These are phyloP conservation scores for Thryonomys swinderianus DNA, from an alignment of 2,113 vertebrate species.

Conservation along the genomic window DNA sequence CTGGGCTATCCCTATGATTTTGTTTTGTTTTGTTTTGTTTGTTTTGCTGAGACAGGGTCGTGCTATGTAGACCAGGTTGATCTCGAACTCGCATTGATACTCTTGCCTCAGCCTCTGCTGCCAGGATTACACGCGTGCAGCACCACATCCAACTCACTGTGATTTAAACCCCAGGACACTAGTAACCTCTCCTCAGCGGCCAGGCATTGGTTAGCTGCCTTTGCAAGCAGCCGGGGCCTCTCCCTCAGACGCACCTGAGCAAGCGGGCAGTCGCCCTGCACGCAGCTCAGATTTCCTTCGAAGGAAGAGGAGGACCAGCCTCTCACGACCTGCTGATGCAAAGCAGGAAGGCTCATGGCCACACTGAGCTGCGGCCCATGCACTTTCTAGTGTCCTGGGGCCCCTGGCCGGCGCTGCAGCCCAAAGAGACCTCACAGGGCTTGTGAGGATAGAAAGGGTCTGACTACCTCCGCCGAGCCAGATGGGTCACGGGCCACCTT, in stretches of 20 bases:
- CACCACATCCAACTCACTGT: not conserved
- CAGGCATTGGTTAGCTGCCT: not conserved
- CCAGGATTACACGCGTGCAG: not conserved
- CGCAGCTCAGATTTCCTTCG: not conserved
- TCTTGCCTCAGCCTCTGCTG: not conserved
- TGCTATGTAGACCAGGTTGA: not conserved
- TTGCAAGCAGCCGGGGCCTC: not conserved
- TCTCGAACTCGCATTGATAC: not conserved
- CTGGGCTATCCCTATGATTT: not conserved
- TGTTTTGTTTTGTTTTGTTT: not conserved
- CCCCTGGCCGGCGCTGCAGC: not conserved
- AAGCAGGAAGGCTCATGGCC: not conserved
- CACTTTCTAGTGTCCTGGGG: not conserved
- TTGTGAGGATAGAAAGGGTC: not conserved
- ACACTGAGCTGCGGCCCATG: not conserved
- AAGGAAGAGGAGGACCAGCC: no score
- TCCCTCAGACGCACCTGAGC: not conserved
- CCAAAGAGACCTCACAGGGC: not conserved
- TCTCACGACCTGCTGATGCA: fast-evolving
- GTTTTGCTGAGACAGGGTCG: not conserved
- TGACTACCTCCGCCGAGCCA: no score
- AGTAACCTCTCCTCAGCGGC: not conserved
- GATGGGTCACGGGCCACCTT: not conserved
- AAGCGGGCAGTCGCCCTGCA: fast-evolving
- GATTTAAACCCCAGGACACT: slow-evolving; percentile 65